A percentile compares a stretch with the other conserved stretches of the same genome.
Conservation (phyloP, 2,888 invertebrate genomes). For the Endotricha flammealis region DNA sequence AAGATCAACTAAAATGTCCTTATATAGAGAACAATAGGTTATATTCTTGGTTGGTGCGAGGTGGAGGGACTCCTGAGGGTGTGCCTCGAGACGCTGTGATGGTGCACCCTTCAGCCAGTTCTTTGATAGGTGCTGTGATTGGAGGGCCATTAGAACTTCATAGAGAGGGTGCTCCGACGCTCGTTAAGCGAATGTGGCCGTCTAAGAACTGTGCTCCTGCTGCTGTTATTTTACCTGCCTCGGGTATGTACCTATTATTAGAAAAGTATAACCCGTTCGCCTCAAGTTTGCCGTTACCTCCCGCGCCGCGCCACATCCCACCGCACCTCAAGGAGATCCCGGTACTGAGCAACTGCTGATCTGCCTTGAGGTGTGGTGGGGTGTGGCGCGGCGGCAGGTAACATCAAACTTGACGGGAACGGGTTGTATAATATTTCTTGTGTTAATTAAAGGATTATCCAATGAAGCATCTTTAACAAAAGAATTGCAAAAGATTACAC, state of each 20-base stretch:
- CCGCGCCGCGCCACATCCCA: too few relatives aligned
- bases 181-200: conserved; percentile 69
- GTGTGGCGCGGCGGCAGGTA: too few relatives aligned
- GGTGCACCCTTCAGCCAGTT: conserved; percentile 59
- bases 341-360: too few relatives aligned
- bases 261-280: too few relatives aligned
- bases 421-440: too few relatives aligned
- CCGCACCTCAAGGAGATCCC: too few relatives aligned
- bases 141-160: conserved; percentile 53
- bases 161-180: conserved; percentile 53
- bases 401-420: too few relatives aligned
- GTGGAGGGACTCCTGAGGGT: conserved; percentile 48
- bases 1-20: conserved; percentile 65
- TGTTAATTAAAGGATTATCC: too few relatives aligned
- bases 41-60: conserved; percentile 58
- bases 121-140: conserved; percentile 58
- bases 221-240: conserved; percentile 61
- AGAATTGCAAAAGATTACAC: too few relatives aligned
- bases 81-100: conserved; percentile 59
- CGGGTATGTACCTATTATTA: conserved; percentile 51
- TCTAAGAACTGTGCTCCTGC: conserved; percentile 63
- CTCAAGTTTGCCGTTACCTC: too few relatives aligned
- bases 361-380: too few relatives aligned
- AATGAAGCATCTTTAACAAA: too few relatives aligned
- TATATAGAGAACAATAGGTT: conserved; percentile 50